Base-by-base conservation (phyloP, 2,888 invertebrate genomes). In the Xestia c-nigrum region DNA sequence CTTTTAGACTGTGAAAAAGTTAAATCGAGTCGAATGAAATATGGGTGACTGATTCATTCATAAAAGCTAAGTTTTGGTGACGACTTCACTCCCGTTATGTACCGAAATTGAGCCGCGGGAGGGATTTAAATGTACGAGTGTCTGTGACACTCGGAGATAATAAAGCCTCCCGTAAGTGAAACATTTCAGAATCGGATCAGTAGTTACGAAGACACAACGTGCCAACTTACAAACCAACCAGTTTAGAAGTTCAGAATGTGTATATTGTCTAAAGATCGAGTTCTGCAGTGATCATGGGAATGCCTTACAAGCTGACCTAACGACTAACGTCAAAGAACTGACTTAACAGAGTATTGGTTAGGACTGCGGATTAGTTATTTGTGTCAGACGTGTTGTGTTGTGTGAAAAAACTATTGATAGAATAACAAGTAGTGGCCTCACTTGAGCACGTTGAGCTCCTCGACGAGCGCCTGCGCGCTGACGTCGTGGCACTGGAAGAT, bases 401-500 rank as follows among this genome's bases (percentile, higher is more conserved):
- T 75, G 16, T 5, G 12, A 1, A 12, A 21, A 14, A 50, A n/a
- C 19, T 5, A 43, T 21, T 5, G 12, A 16, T 7, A 10, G 5
- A 47, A 12, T 24, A 50, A 50, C 0, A 10, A 31, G 31, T 16
- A 19, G 63, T 9, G 55, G 6, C 75, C 94, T 95, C 89, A 98
- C 98, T 97, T 98, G 73, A 97, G 93, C 82, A 97, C 96, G 88
- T 98, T 98, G 68, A 98, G 97, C 90, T 98, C 98, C 91, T 98
- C 98, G 52, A 98, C 98, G 72, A 98, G 97, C 81, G 98, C 97
- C 92, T 98, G 98, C 65, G 98, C 98, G 72, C 98, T 98, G 72
- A 98, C 97, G 90, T 98, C 97, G 90, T 98, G 98, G 92, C 98
- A 98, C 96, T 99, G 99, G 96, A 98, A 98, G 93, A 99, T 99